Evolutionary conservation across 2,888 invertebrate genomes (phyloP), one percentile per base, ranked within the genome.

Genomic region (Netelia melanura): DNA sequence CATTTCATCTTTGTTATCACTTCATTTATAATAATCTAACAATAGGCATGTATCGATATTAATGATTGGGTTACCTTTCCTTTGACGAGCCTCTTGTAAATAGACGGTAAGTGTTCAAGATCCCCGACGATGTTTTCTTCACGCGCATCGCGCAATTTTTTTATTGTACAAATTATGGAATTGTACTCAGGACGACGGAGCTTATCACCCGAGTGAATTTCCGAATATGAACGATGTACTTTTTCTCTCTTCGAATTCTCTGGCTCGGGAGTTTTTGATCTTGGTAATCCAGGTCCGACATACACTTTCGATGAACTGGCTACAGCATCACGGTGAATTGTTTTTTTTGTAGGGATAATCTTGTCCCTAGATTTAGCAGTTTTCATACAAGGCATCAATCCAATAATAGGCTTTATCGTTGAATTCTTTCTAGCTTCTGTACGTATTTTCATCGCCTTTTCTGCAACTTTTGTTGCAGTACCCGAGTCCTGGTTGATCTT

Each of bases 111-210:
- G 80, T 89, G 87, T 44, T 91, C 88, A 10, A 91, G 25, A 76
- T 91, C 88, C 25, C 68, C 86, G 1, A 89, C 70, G 68, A 90
- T 67, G 70, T 89, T 90, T 70, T 91, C 90, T 14, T 89, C 87
- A 30, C 90, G 84, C 14, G 88, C 79, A 65, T 91, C 85, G 5
- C 90, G 89, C 43, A 93, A 81, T 85, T 90, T 90, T 70, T 89
- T 89, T 21, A 93, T 90, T 2, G 91, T 92, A 58, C 86, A 87
- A 58, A 90, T 84, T 38, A 92, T 92, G 1, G 93, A 93, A 88
- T 93, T 93, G 44, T 91, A 92, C 80, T 92, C 90, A 2, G 93
- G 93, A 11, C 88, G 87, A 3, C 82, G 72, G 5, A 93, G 87
- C 81, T 86, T 88, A 48, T 90, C 83, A 9, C 84, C 85, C 17